A percentile compares a stretch with the other conserved stretches of the same genome.
Conservation (phyloP, 30 jellyfish, hydroid and myxozoan genomes). For the Rhopilema esculentum region DNA sequence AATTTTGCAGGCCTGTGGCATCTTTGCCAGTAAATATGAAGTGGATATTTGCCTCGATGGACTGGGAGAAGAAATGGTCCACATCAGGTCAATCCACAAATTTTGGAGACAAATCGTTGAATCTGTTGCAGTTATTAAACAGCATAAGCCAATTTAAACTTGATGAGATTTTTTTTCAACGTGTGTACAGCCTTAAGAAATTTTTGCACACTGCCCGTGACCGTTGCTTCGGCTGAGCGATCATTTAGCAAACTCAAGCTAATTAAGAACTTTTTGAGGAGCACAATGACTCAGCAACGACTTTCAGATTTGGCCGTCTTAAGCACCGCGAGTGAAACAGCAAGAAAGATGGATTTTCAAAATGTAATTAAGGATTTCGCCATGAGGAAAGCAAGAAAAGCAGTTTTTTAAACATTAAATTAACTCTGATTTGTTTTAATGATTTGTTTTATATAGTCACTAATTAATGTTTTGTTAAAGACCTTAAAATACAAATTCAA, state of each 20-base stretch:
- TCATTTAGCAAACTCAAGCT: no score
- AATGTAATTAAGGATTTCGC: no score
- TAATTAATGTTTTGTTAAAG: no score
- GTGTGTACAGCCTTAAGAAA: not conserved
- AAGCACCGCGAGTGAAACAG: conserved; percentile 5
- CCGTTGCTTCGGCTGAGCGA: not conserved
- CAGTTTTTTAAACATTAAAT: no score
- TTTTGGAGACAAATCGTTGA: not conserved
- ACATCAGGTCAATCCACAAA: not conserved
- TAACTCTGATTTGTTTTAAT: no score
- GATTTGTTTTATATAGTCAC: no score
- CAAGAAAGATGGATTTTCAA: not conserved
- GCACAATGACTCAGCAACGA: conserved; percentile 31
- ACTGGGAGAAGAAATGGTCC: not conserved
- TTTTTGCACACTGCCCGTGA: not conserved
- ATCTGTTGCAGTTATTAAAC: not conserved
- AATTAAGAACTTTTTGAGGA: no score
- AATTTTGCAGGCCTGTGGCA: conserved; percentile 30
- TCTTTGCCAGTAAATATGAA: conserved; percentile 11
- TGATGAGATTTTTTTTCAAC: conserved; percentile 22
- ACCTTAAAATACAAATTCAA: no score
- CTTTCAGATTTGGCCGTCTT: conserved; percentile 2
- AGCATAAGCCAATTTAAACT: not conserved
- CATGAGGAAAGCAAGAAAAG: no score
- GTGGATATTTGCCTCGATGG: conserved; percentile 7